Evolutionary conservation across 30 jellyfish, hydroid and myxozoan genomes (phyloP).

Genomic region (Pelagia noctiluca): DNA sequence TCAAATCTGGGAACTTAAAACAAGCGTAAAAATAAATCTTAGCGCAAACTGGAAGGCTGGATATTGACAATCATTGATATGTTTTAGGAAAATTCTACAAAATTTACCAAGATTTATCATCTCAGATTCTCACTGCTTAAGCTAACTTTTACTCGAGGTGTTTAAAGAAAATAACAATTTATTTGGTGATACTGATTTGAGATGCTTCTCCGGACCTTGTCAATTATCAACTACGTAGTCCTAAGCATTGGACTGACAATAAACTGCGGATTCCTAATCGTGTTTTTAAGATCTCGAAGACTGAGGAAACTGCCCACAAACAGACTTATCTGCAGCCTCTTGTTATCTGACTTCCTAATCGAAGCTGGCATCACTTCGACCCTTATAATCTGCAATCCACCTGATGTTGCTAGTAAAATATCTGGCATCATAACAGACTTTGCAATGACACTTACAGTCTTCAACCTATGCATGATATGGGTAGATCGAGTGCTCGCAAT

Average conservation of each 20-base stretch:
- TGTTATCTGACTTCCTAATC: constrained; percentile 47
- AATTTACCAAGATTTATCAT: too few species aligned
- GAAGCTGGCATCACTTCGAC: constrained; percentile 38
- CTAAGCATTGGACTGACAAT: constrained; percentile 12
- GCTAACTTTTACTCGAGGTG: too few species aligned
- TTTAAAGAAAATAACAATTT: too few species aligned
- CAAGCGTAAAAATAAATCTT: too few species aligned
- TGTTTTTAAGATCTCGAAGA: constrained; percentile 37
- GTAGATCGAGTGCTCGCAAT: constrained; percentile 50
- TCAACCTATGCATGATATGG: constrained; percentile 57
- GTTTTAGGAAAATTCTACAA: too few species aligned
- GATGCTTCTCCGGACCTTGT: too few species aligned
- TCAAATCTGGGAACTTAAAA: too few species aligned
- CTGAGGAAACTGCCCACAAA: constrained; percentile 29
- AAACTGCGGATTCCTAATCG: constrained; percentile 30
- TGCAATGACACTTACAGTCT: constrained; percentile 51
- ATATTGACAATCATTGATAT: too few species aligned
- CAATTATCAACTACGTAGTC: background rate
- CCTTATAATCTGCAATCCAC: background rate
- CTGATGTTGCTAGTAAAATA: constrained; percentile 18
- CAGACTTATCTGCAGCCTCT: constrained; percentile 57
- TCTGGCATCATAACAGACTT: constrained; percentile 16
- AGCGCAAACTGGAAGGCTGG: too few species aligned
- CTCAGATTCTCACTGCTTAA: too few species aligned
- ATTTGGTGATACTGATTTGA: too few species aligned